Conservation (phyloP, 2,113 vertebrate species). For the Hepsetus odoe region DNA sequence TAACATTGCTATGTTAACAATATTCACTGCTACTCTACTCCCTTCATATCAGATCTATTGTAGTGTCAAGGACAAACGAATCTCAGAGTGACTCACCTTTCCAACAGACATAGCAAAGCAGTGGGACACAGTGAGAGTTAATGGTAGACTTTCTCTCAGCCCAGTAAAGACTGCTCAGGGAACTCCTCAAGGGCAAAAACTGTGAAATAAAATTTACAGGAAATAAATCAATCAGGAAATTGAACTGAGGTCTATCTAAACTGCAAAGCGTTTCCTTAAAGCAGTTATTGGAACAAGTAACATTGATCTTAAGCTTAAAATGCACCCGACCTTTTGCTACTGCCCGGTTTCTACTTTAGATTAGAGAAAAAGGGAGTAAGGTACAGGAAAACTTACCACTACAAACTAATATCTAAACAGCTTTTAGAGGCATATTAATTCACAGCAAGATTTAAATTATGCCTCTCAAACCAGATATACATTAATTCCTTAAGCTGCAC, state of each 20-base stretch:
- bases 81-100: conserved; percentile 49
- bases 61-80: conserved; percentile 32
- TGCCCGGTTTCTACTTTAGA: too few relatives aligned
- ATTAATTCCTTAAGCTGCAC: too few relatives aligned
- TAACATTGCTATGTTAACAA: not conserved
- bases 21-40: not conserved
- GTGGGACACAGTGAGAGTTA: conserved; percentile 23
- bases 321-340: too few relatives aligned
- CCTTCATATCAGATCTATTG: conserved; percentile 1
- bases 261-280: not conserved
- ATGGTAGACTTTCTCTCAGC: conserved; percentile 27
- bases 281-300: not conserved
- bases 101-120: conserved; percentile 33
- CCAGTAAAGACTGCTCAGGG: conserved; percentile 36
- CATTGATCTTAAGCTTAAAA: not conserved
- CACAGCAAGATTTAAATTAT: too few relatives aligned
- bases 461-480: too few relatives aligned
- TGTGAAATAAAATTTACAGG: conserved; percentile 41
- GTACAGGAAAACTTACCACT: too few relatives aligned
- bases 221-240: conserved; percentile 30
- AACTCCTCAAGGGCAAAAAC: conserved; percentile 31
- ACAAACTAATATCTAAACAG: too few relatives aligned
- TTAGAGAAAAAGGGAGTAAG: too few relatives aligned
- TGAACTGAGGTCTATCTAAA: not conserved
- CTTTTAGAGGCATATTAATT: too few relatives aligned